These are phyloP conservation scores for Nematopogon swammerdamellus DNA, from an alignment of 2,888 invertebrate genomes.

Conservation along the genomic window DNA sequence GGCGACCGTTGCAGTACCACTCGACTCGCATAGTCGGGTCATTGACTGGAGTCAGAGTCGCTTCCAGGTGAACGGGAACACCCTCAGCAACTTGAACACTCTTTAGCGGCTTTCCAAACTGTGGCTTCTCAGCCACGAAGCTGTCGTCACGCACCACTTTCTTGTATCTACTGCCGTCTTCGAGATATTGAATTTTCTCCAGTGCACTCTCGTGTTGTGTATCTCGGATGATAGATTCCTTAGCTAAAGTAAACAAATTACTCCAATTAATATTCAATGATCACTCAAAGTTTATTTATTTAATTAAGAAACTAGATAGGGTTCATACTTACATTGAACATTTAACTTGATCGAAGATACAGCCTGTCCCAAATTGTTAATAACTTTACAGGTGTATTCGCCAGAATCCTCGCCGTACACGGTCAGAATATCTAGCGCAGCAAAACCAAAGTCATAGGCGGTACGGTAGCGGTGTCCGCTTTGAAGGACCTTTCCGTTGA, in stretches of 20 bases:
- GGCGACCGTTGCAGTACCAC: slow-evolving; percentile 95
- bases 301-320: no score
- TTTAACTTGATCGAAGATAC: slow-evolving; percentile 75
- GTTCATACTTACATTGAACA: slow-evolving; percentile 68
- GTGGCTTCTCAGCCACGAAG: slow-evolving; percentile 78
- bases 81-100: slow-evolving; percentile 86
- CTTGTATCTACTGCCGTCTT: slow-evolving; percentile 77
- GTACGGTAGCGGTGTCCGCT: slow-evolving; percentile 91
- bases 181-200: slow-evolving; percentile 89
- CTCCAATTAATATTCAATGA: neutral
- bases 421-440: slow-evolving; percentile 90
- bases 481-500: slow-evolving; percentile 85
- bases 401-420: slow-evolving; percentile 94
- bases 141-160: slow-evolving; percentile 70
- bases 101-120: slow-evolving; percentile 85
- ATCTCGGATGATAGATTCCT: slow-evolving; percentile 80
- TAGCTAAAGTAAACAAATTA: slow-evolving; percentile 53
- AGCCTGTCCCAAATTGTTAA: slow-evolving; percentile 82
- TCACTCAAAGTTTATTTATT: no score
- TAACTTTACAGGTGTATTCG: slow-evolving; percentile 84
- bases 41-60: slow-evolving; percentile 93
- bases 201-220: slow-evolving; percentile 92
- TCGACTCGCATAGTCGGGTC: slow-evolving; percentile 98
- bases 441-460: slow-evolving; percentile 95
- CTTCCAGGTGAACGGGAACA: slow-evolving; percentile 86